phyloP scores from a whole-genome alignment of 2,113 vertebrate species.

The Pongo pygmaeus region DNA sequence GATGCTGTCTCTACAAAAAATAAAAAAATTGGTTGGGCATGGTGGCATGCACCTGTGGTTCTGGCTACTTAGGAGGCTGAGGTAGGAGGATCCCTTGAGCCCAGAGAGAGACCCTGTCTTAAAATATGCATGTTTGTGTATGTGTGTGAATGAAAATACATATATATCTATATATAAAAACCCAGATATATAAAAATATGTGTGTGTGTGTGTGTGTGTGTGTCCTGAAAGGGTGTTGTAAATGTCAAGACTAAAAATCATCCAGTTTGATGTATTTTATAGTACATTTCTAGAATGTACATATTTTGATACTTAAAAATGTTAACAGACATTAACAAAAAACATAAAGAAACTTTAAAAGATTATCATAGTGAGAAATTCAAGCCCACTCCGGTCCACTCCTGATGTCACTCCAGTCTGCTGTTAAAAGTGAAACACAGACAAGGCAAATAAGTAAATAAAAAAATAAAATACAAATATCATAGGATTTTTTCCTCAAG shows the following conservation, averaged over 20 bases:
- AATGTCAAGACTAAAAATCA: conserved; percentile 56
- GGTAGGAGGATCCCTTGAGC: too few relatives aligned
- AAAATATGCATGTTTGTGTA: too few relatives aligned
- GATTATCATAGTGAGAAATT: background rate
- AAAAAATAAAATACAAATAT: background rate
- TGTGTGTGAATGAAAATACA: too few relatives aligned
- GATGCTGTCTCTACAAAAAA: too few relatives aligned
- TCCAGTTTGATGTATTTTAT: conserved; percentile 8
- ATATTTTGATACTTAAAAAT: conserved; percentile 37
- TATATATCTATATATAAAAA: too few relatives aligned
- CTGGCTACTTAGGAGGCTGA: too few relatives aligned
- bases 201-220: too few relatives aligned
- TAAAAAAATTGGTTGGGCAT: too few relatives aligned
- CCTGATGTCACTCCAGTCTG: background rate
- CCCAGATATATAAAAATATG: too few relatives aligned
- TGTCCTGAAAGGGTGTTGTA: background rate
- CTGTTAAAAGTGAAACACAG: background rate
- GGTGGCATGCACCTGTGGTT: too few relatives aligned
- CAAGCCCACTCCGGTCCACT: background rate
- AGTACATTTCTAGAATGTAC: conserved; percentile 20
- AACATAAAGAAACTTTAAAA: background rate
- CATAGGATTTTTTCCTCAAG: background rate
- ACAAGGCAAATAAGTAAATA: background rate
- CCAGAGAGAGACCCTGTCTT: too few relatives aligned
- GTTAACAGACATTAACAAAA: background rate